Base-by-base conservation (phyloP, 2,797 vertebrate genomes). In the Microcaecilia unicolor region DNA sequence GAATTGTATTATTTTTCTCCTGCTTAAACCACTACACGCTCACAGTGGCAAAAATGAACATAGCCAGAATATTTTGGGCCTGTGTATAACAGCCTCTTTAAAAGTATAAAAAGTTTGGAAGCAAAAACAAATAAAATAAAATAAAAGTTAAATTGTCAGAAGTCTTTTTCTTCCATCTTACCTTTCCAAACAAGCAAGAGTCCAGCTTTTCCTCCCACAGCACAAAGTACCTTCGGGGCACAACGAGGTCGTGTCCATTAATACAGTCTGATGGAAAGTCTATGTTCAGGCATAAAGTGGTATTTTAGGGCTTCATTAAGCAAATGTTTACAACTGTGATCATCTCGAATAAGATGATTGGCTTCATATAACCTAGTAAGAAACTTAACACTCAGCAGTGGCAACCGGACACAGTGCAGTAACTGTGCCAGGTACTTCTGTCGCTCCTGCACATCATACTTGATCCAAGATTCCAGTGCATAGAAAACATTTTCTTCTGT, bases 281-380 rank as follows among this genome's bases (percentile, higher is more conserved):
- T 82, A 63, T 98, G 93, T 46, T 99, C 96, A 15, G 95, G 96
- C 95, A 97, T 98, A 56, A 98, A 99, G 70, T 99, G 93, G 74
- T 99, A 99, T 57, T 98, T 97, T 4, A 98, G 91, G 24, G 95
- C 93, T 82, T 99, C 96, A 4, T 99, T 98, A 34, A 98, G 86
- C 47, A 99, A 86, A 54, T 97, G 94, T 59, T 98, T 98, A 63
- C 96, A 99, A 2, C 92, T 84, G 11, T 92, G 93, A 70, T 99
- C 96, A 7, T 99, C 96, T 5, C 95, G 86, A 67, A 99, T 93
- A 51, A 99, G 92, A 58, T 99, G 96, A 74, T 99, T 99, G 25
- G 96, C 96, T 80, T 99, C 95, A 10, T 98, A 99, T 1, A 99
- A 67, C 34, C 95, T 81, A 1, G 93, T 99, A 16, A 99, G 91